Base-by-base conservation (phyloP, 1,140 invertebrate genomes). In the Drosophila ogumai region DNA sequence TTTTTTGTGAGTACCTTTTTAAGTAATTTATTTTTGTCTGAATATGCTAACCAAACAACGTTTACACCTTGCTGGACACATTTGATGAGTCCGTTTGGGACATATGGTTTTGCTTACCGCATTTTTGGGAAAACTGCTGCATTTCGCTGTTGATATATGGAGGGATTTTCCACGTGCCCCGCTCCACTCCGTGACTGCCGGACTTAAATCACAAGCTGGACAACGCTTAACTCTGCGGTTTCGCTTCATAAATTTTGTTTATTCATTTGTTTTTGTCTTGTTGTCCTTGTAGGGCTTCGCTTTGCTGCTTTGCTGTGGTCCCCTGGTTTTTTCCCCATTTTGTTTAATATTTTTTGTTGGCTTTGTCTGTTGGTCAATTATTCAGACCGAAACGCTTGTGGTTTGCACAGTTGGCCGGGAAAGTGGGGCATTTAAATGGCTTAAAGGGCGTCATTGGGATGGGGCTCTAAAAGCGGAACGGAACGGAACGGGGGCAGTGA, bases 161-260 rank as follows among this genome's bases (percentile, higher is more conserved):
- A 46, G 6, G 49, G 49, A 50, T 50, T 50, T 50, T 19, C 10
- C 10, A 31, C 13, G 17, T 34, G 6, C 12, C 32, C 19, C 22
- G 19, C 17, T 15, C 40, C 36, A 0, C 38, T 13, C 25, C n/a
- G 9, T 5, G 15, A 19, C 17, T 32, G 60, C 57, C 55, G 46
- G 49, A 32, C 15, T 73, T 72, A 73, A 73, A 73, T 73, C 69
- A 72, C 66, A 28, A 72, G 50, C 66, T 71, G 76, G 40, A 80
- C 57, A 63, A 50, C 73, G 77, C 68, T 90, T 88, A 81, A 90
- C 66, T 76, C 55, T 85, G 84, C 44, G 84, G 81, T 84, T 84
- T 49, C 36, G 77, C 61, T 84, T 79, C 69, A 90, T 75, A 85
- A 90, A 90, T 81, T 77, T 90, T 85, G 85, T 88, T 81, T 88